Conservation (phyloP, 1,140 invertebrate genomes). For the Parasteatoda tepidariorum region DNA sequence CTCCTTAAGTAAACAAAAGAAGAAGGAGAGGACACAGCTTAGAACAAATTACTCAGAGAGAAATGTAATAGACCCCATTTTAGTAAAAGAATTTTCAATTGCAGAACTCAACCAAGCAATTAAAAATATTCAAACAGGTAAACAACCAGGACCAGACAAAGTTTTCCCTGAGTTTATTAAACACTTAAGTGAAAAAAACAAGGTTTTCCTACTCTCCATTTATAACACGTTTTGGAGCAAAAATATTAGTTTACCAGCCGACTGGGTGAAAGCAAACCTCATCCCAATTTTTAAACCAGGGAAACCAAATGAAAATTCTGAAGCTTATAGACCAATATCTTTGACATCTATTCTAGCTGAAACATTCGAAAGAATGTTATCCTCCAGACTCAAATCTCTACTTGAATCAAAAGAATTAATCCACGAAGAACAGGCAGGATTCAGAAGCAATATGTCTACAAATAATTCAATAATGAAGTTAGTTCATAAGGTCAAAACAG, state of each 20-base stretch:
- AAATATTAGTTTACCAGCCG: too few relatives aligned
- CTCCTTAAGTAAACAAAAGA: too few relatives aligned
- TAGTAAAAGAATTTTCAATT: too few relatives aligned
- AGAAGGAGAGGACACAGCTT: too few relatives aligned
- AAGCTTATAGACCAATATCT: background rate
- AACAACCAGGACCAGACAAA: background rate
- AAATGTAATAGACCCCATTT: too few relatives aligned
- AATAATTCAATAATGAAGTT: background rate
- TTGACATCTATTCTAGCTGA: background rate
- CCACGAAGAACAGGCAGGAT: constrained; percentile 3
- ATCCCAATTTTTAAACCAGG: too few relatives aligned
- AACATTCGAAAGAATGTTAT: background rate
- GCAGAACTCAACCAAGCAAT: too few relatives aligned
- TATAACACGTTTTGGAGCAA: too few relatives aligned
- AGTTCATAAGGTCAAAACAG: background rate
- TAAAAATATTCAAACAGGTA: background rate
- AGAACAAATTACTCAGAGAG: too few relatives aligned
- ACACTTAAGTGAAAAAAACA: background rate
- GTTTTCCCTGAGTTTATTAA: background rate
- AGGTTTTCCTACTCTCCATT: background rate
- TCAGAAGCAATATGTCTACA: background rate
- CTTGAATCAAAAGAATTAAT: background rate
- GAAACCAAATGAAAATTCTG: background rate
- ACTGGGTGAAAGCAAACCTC: too few relatives aligned
- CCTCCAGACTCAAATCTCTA: background rate